Evolutionary conservation across 2,888 invertebrate genomes (phyloP).

Genomic region (Gonocerus acuteangulatus): DNA sequence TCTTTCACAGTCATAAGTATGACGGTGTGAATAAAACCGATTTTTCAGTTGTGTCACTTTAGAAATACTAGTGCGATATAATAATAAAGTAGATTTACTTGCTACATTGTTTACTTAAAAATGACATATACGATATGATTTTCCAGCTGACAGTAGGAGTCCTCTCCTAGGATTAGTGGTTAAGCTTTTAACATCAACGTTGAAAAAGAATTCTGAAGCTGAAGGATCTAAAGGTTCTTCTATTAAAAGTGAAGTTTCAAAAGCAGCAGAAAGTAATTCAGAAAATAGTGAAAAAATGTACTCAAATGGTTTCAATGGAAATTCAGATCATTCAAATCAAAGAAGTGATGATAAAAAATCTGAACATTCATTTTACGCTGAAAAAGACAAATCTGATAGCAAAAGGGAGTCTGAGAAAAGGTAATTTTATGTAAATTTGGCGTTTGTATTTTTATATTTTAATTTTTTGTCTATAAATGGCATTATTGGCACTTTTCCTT

Average conservation of each 20-base stretch:
- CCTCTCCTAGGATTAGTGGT: slow-evolving; percentile 26
- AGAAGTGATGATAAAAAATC: neutral
- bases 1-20: too few species aligned
- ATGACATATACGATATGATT: too few species aligned
- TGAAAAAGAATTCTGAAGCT: slow-evolving; percentile 7
- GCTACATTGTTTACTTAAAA: too few species aligned
- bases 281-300: slow-evolving; percentile 7
- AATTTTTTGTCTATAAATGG: neutral
- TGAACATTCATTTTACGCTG: neutral
- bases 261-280: neutral
- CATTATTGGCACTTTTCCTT: too few species aligned
- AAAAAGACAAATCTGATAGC: neutral
- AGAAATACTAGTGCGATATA: too few species aligned
- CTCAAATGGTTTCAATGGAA: slow-evolving; percentile 28
- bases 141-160: slow-evolving; percentile 26
- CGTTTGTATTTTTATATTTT: neutral
- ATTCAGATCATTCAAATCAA: neutral
- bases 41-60: too few species aligned
- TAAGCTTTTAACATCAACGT: slow-evolving; percentile 11
- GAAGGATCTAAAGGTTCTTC: slow-evolving; percentile 1
- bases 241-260: slow-evolving; percentile 4
- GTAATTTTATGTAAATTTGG: neutral
- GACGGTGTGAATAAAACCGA: too few species aligned
- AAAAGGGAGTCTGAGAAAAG: neutral
- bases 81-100: too few species aligned